These are phyloP conservation scores for Sepiola atlantica DNA, from an alignment of 2,888 invertebrate genomes.

Conservation along the genomic window DNA sequence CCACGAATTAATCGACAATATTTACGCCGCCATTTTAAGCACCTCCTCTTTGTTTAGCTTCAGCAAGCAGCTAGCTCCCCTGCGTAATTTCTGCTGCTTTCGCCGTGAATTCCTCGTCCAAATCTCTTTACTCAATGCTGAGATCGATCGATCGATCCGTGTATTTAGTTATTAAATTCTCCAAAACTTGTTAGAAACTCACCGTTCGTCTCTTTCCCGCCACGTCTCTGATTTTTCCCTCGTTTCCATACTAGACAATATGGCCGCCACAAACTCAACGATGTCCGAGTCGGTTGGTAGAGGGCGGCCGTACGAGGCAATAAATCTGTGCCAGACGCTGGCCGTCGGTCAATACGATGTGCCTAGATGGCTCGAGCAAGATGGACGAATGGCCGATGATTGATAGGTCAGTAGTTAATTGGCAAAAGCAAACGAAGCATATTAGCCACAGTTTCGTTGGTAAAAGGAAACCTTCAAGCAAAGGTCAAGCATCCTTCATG, in stretches of 20 bases:
- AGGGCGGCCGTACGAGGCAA: not conserved
- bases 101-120: not conserved
- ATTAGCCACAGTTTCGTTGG: constrained; percentile 32
- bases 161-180: not conserved
- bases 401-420: constrained; percentile 32
- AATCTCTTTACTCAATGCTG: not conserved
- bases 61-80: not conserved
- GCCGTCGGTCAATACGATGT: constrained; percentile 32
- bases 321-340: not conserved
- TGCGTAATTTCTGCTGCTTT: not conserved
- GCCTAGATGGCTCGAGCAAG: constrained; percentile 32
- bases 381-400: constrained; percentile 6
- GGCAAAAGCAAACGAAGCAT: constrained; percentile 32
- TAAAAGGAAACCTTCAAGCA: constrained; percentile 32
- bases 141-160: not conserved
- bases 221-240: not conserved
- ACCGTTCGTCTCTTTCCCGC: not conserved
- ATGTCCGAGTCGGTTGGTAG: not conserved
- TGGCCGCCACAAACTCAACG: not conserved
- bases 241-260: not conserved
- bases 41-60: not conserved
- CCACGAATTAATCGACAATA: not conserved
- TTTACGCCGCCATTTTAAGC: not conserved
- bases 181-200: not conserved
- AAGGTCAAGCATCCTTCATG: constrained; percentile 22